Conservation (phyloP, 2,113 vertebrate genomes). For the Myotis lucifugus region DNA sequence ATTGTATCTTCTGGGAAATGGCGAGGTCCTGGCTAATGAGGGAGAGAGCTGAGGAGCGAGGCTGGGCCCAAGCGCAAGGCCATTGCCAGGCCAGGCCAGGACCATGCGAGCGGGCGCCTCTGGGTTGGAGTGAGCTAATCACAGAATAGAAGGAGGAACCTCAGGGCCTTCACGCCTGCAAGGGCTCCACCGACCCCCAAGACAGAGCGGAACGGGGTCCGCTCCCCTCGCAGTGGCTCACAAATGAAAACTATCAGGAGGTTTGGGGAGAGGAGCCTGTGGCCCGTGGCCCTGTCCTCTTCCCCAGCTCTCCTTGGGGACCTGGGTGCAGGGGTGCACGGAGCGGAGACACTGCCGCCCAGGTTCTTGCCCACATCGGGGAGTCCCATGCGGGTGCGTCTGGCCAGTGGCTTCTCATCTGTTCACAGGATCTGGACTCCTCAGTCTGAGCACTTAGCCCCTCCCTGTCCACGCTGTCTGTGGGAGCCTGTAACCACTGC, state of each 20-base stretch:
- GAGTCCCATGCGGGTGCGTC: no score
- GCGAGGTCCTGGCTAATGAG: slow-evolving; percentile 61
- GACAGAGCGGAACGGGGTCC: fast-evolving
- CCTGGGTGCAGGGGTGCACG: no score
- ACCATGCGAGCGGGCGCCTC: background rate
- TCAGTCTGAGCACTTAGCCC: background rate
- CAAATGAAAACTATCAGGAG: fast-evolving
- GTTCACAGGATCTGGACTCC: background rate
- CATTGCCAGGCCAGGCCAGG: background rate
- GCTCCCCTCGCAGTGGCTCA: background rate
- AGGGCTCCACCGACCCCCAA: background rate
- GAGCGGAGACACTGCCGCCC: fast-evolving
- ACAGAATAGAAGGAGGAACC: background rate
- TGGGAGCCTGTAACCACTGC: background rate
- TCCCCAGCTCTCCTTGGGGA: background rate
- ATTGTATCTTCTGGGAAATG: slow-evolving; percentile 82
- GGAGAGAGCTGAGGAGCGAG: slow-evolving; percentile 51
- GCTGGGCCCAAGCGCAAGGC: slow-evolving; percentile 64
- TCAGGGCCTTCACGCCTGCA: background rate
- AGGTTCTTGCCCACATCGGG: background rate
- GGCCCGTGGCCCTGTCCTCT: background rate
- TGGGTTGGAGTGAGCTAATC: background rate
- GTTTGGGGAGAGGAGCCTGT: background rate
- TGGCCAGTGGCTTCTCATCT: background rate
- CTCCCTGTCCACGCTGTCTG: background rate